phyloP scores from a whole-genome alignment of 2,888 invertebrate species.

The Dioctria rufipes region DNA sequence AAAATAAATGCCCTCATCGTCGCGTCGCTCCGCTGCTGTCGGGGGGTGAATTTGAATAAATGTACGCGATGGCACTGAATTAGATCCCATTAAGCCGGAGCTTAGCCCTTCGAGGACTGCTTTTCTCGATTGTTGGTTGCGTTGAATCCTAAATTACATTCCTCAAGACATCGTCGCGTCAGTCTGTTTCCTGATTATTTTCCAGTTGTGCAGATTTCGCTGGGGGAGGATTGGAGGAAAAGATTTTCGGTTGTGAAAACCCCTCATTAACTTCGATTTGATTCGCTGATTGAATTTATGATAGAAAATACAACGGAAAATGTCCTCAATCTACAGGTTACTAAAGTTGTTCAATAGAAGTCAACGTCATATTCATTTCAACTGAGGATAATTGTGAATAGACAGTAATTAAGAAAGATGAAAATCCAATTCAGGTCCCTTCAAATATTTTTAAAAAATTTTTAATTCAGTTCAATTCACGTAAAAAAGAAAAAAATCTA shows the following conservation, averaged over 20 bases:
- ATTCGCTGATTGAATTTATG: background rate
- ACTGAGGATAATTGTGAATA: too few species aligned
- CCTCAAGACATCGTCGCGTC: conserved; percentile 5
- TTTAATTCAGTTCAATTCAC: too few species aligned
- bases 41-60: conserved; percentile 45
- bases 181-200: background rate
- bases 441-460: too few species aligned
- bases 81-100: conserved; percentile 40
- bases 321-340: background rate
- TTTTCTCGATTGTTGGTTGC: conserved; percentile 46
- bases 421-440: too few species aligned
- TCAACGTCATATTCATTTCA: too few species aligned
- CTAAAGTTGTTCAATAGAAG: background rate
- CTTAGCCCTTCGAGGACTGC: conserved; percentile 21
- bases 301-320: background rate
- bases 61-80: conserved; percentile 37
- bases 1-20: conserved; percentile 34
- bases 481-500: too few species aligned
- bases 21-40: background rate
- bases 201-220: too few species aligned
- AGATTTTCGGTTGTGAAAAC: background rate
- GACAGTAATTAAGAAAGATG: too few species aligned
- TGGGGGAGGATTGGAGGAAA: too few species aligned
- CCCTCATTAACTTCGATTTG: conserved; percentile 9
- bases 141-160: conserved; percentile 49